Base-by-base conservation (phyloP, 2,797 vertebrate species). In the Percopsis omiscomaycus region DNA sequence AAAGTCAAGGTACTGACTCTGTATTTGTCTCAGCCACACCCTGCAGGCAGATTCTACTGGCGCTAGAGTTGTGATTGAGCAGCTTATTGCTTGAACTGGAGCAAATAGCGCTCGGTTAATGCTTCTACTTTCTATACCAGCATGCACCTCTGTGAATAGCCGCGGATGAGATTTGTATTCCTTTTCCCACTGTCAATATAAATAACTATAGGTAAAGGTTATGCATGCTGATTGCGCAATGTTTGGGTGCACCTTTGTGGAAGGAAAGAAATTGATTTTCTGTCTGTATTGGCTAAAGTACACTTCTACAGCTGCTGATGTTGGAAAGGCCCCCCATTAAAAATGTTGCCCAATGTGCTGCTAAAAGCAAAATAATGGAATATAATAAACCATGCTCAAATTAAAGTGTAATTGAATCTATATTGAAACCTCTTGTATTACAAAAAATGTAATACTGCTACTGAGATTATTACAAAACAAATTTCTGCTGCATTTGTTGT, bases 121-220 rank as follows among this genome's bases (percentile, higher is more conserved):
- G 9, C 37, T 42, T 37, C 5, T 9, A 37, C 37, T 9, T 42
- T 42, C 9, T 42, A 42, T 42, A 42, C 37, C 37, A 42, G 8
- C 37, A 42, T 42, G 6, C 37, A 9, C 37, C 8, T 42, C 37
- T 9, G 37, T 10, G 37, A 50, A 47, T 66, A 68, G 80, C 78
- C 73, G 62, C 10, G 4, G 55, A 54, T 32, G 32, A 14, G 27
- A 66, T 22, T 32, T 4, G 66, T 50, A 71, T 74, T 79, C 12
- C 49, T 80, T 64, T 45, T 12, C 30, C 59, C 64, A 53, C 56
- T 52, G 71, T 68, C 65, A 64, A 68, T 54, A 63, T 22, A 59
- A 66, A 79, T 80, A 78, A 75, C 68, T 74, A 75, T 54, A 72
- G 66, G 74, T 68, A 77, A 73, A 78, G 69, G 69, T 22, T 22